Evolutionary conservation across 2,888 invertebrate species (phyloP), one percentile per base, ranked within the genome.

Genomic region (Villa cingulata): DNA sequence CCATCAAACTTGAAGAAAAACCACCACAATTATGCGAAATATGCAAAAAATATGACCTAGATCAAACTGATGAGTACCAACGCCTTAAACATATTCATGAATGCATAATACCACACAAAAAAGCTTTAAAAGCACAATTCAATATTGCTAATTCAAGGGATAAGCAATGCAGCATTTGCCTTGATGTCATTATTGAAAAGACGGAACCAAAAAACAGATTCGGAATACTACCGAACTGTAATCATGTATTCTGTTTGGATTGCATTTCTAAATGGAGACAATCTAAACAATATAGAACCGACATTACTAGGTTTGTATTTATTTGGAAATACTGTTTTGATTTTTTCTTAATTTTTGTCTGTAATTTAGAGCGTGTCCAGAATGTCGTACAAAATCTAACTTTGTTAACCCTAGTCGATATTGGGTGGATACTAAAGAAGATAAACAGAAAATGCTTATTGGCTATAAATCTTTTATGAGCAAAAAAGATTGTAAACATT

Each of bases 221-320:
- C 65, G 90, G 89, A n/a, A 86, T 90, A 56, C 68, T 91, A 54
- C 83, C 87, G 32, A 83, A 84, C 63, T 90, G 90, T 65, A 81
- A 77, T 62, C 90, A 90, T 63, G 81, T 85, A 58, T 90, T 86
- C 66, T 90, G 90, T 60, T 69, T 90, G 48, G 73, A 75, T 49
- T 91, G 90, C 63, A 88, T 90, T 56, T 75, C 88, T 27, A 81
- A 80, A 57, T 90, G 90, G 90, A 73, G 89, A 40, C 78, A 81
- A 60, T 80, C 83, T 10, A 81, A 81, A 58, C 81, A 84, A 59
- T 86, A 85, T 62, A 86, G 86, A 58, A 81, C 81, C 60, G 83
- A 82, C 68, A 82, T 84, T 40, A 81, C 83, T 46, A 73, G 78
- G 80, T 79, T 37, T 29, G 7, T 34, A 20, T 23, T 37, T 39